Conservation (phyloP, 1,140 invertebrate species). For the Chelonus insularis region DNA sequence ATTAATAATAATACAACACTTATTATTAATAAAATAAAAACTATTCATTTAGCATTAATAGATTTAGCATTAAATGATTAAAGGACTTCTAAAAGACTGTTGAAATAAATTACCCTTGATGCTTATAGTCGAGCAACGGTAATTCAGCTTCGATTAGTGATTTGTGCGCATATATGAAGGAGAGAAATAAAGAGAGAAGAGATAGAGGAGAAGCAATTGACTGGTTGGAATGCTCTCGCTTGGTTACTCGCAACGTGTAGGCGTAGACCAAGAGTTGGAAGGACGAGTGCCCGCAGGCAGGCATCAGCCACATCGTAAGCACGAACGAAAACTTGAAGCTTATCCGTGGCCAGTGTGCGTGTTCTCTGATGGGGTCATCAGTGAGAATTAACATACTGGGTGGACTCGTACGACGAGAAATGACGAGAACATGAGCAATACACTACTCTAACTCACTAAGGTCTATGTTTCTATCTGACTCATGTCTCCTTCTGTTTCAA, state of each 20-base stretch:
- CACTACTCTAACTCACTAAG: not conserved
- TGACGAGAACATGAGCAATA: slow-evolving; percentile 3
- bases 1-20: no score
- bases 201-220: slow-evolving; percentile 13
- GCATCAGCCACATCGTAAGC: slow-evolving; percentile 1
- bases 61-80: slow-evolving; percentile 13
- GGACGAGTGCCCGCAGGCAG: slow-evolving; percentile 15
- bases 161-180: not conserved
- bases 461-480: not conserved
- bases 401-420: slow-evolving; percentile 36
- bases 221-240: slow-evolving; percentile 21
- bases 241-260: slow-evolving; percentile 10
- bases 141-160: slow-evolving; percentile 22
- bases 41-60: no score
- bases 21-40: no score
- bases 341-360: slow-evolving; percentile 35
- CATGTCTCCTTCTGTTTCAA: not conserved
- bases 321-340: slow-evolving; percentile 6
- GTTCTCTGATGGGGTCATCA: slow-evolving; percentile 53
- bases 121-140: slow-evolving; percentile 23
- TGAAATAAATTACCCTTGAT: slow-evolving; percentile 21
- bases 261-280: slow-evolving; percentile 19
- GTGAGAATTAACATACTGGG: slow-evolving; percentile 53
- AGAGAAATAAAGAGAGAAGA: slow-evolving; percentile 1
- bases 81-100: not conserved